A percentile compares a stretch with the other conserved stretches of the same genome.
phyloP scores from a whole-genome alignment of 2,888 invertebrate genomes.

The Tenthredo amoena region DNA sequence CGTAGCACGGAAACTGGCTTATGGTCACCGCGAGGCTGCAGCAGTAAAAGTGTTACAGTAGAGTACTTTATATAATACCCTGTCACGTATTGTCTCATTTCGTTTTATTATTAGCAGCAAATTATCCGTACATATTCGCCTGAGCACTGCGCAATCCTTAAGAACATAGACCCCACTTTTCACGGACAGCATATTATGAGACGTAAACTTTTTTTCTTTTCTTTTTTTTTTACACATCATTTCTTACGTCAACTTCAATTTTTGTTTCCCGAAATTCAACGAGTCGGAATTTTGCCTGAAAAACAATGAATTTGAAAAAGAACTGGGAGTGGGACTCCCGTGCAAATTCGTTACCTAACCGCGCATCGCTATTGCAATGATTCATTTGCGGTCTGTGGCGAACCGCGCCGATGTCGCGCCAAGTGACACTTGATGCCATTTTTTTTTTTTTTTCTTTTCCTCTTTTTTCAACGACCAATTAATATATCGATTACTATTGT shows the following conservation, averaged over 20 bases:
- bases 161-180: neutral
- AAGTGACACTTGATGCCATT: neutral
- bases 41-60: slow-evolving; percentile 43
- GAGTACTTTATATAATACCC: slow-evolving; percentile 18
- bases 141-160: neutral
- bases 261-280: too few species aligned
- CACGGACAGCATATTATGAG: neutral
- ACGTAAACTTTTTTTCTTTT: neutral
- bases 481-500: slow-evolving; percentile 40
- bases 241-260: neutral
- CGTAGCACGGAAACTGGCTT: slow-evolving; percentile 34
- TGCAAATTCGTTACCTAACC: slow-evolving; percentile 31
- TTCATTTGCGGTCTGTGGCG: slow-evolving; percentile 33
- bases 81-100: slow-evolving; percentile 27
- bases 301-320: too few species aligned
- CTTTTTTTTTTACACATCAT: neutral
- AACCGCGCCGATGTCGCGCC: slow-evolving; percentile 15
- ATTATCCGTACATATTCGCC: neutral
- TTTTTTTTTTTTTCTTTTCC: neutral
- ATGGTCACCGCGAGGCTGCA: slow-evolving; percentile 20
- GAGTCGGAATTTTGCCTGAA: too few species aligned
- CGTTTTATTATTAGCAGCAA: neutral
- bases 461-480: slow-evolving; percentile 9
- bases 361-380: slow-evolving; percentile 32
- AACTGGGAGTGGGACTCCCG: neutral